Conservation (phyloP, 2,113 vertebrate species). For the Podocnemis expansa region DNA sequence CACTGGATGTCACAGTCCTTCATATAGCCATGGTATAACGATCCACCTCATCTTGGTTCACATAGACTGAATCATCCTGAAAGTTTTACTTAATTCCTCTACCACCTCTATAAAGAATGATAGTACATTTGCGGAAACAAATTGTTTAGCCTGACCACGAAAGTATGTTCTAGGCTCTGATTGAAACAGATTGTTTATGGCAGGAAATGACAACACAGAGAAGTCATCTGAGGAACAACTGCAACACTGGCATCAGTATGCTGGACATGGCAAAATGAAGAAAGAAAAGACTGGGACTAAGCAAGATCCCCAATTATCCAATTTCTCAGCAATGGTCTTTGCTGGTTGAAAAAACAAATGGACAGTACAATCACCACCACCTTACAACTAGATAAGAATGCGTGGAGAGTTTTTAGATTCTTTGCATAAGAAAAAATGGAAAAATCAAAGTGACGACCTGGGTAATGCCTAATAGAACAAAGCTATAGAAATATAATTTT, state of each 20-base stretch:
- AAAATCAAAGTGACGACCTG: not conserved
- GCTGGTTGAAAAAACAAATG: not conserved
- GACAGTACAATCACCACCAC: not conserved
- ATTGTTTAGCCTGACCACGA: not conserved
- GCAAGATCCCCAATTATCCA: not conserved
- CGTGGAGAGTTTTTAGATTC: accelerated
- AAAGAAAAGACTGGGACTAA: not conserved
- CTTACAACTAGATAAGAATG: not conserved
- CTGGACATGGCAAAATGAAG: not conserved
- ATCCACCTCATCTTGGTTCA: not conserved
- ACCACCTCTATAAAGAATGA: accelerated
- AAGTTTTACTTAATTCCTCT: not conserved
- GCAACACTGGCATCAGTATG: not conserved
- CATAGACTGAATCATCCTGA: not conserved
- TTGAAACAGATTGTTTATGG: not conserved
- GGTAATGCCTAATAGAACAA: not conserved
- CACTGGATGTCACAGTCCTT: not conserved
- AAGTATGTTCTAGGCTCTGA: not conserved
- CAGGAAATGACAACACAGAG: not conserved
- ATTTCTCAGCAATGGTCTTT: not conserved
- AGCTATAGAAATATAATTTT: not conserved
- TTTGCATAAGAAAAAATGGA: not conserved
- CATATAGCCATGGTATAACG: not conserved
- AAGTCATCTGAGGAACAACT: not conserved
- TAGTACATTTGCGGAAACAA: not conserved